Evolutionary conservation across 2,888 invertebrate species (phyloP), one percentile per base, ranked within the genome.

Genomic region (Tridacna gigas): DNA sequence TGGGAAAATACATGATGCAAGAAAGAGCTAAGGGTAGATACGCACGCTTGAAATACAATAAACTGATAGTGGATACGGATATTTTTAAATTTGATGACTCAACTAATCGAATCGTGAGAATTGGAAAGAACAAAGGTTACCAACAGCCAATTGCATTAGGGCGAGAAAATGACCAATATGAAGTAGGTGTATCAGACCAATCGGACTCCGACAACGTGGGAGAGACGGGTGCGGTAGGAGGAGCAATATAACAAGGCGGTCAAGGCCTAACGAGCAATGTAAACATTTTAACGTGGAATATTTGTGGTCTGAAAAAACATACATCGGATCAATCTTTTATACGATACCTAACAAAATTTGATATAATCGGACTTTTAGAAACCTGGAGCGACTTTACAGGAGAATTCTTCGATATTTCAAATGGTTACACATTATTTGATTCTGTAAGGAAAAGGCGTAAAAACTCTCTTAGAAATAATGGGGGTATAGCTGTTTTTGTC

Each of bases 21-120:
- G 69, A 69, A 28, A 15, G 80, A 26, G 28, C 51, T 25, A 20
- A 45, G 18, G 80, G 76, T 25, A 71, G 71, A 22, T 63, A 75
- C 48, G 76, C 80, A 25, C 60, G 45, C 18, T 26, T 80, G 4
- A 69, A 47, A 22, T 77, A 80, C 71, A 75, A 80, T 63, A 80
- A 80, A 45, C 69, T 80, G 61, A 67, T 80, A 0, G 51, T 75
- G 18, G 61, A 75, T 18, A 61, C 67, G 25, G 26, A 60, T n/a
- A 51, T 77, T 9, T 80, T 63, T 51, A 69, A 51, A 63, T 80
- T 71, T 60, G 77, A 77, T 37, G 71, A 77, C 5, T 45, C 26
- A 28, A 80, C n/a, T 15, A 65, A 75, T 45, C 22, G 60, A 45
- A 48, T 67, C 26, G 67, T 75, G 28, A 37, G 22, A n/a, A 77